Evolutionary conservation across 1,140 invertebrate genomes (phyloP), one percentile per base, ranked within the genome.

Genomic region (Pantala flavescens): DNA sequence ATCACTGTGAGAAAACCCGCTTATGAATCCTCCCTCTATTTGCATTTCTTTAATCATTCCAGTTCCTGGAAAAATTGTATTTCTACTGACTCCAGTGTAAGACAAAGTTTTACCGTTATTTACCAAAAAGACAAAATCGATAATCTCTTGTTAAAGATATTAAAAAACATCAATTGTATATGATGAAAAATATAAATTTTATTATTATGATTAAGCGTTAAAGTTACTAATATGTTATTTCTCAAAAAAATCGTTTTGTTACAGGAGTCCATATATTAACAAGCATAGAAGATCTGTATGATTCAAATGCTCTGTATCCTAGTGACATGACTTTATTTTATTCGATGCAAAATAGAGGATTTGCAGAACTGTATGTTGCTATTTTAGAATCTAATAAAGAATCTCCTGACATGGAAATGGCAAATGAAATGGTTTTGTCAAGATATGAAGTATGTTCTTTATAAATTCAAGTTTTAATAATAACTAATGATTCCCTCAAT

Each of bases 301-400:
- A 63, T 63, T 19, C 49, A 19, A 63, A 16, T 19, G 49, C 49
- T 21, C 3, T 7, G 49, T 63, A 63, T 21, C 49, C 49, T 7
- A 16, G 49, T 63, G 49, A 63, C n/a, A 7, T 63, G 14, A 63
- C 49, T 16, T 21, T 63, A 19, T 63, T 63, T 21, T 63, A 63
- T 12, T 63, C n/a, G 12, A 19, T 21, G n/a, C 14, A 63, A 19
- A 21, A 63, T 63, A 63, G n/a, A 63, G 77, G 70, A 73, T 80
- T 81, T n/a, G 10, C 77, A 70, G 71, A 76, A n/a, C 5, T 73
- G 16, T 73, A 19, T 2, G 23, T 16, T 19, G 36, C 77, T 21
- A 70, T 73, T 72, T 71, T 78, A 0, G 14, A 55, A 5, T 24
- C n/a, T 3, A 21, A 19, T 21, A 14, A 14, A 63, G 12, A 63